Evolutionary conservation across 2,113 vertebrate species (phyloP), one percentile per base, ranked within the genome.

Genomic region (Thymallus thymallus): DNA sequence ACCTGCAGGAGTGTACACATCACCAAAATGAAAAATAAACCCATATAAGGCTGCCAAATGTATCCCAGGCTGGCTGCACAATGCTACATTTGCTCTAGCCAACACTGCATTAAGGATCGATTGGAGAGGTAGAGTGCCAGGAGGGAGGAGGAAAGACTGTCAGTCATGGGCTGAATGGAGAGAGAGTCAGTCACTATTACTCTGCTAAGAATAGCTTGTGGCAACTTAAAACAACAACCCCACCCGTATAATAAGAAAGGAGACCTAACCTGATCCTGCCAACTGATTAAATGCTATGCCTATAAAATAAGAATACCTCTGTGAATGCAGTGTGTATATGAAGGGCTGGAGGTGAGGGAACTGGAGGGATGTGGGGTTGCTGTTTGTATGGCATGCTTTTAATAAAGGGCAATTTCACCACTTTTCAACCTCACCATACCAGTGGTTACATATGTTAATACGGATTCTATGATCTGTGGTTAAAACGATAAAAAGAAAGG

Each of bases 11-110:
- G 60, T 62, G 23, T 2, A 22, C 60, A 13, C 60, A 62, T 62
- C 60, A 26, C 60, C 6, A 3, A 62, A 62, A 62, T 46, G 71
- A 69, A 69, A 45, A 41, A 69, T 69, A 13, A 7, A 13, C 60
- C 60, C 26, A 24, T 9, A 26, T 23, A 62, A 5, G n/a, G 60
- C 23, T 62, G 60, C 60, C 60, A 62, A 62, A 62, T 24, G 60
- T 10, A 24, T 62, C 60, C n/a, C 13, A 24, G 10, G 41, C 6
- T 45, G 3, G 10, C 22, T 62, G 60, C 60, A 10, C 60, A 62
- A 23, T 24, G 60, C 23, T 62, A 62, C 20, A 62, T 62, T 62
- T 9, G 60, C 22, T 62, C 23, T 12, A 24, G 60, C 60, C 60
- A 24, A 62, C 60, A 24, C 23, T 62, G 60, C 23, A 3, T 62